Evolutionary conservation across 2,888 invertebrate genomes (phyloP).

Genomic region (Elegia similella): DNA sequence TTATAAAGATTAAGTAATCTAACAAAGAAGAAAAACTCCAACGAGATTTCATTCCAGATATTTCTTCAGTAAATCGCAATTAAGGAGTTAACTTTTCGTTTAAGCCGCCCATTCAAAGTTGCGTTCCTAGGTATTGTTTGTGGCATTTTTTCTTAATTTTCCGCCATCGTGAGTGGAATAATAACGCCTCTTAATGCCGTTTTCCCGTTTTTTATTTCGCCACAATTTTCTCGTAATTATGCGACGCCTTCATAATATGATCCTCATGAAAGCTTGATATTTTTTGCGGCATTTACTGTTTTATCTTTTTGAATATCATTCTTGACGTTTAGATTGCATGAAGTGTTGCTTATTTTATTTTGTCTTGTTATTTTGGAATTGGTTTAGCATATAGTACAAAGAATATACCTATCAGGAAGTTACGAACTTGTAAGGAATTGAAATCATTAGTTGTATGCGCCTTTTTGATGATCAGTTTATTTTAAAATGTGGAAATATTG

Average conservation of each 20-base stretch:
- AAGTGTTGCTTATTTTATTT: background rate
- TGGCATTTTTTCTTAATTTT: constrained; percentile 68
- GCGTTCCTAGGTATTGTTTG: constrained; percentile 54
- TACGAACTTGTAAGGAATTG: too few species aligned
- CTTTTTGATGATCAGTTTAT: too few species aligned
- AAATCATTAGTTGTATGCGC: too few species aligned
- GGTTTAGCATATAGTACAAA: too few species aligned
- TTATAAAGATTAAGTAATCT: background rate
- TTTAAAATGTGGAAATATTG: too few species aligned
- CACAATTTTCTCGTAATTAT: constrained; percentile 28
- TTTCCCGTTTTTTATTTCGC: constrained; percentile 55
- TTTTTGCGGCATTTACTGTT: constrained; percentile 12
- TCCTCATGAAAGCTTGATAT: background rate
- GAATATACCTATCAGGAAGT: too few species aligned
- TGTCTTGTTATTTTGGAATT: background rate
- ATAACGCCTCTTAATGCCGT: constrained; percentile 58
- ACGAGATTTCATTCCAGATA: background rate
- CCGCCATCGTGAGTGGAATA: constrained; percentile 59
- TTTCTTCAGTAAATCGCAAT: constrained; percentile 10
- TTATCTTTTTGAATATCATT: background rate
- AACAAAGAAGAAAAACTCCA: background rate
- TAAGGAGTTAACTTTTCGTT: constrained; percentile 14
- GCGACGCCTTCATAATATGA: constrained; percentile 12
- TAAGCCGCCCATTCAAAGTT: constrained; percentile 28
- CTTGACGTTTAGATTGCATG: background rate